A percentile compares a stretch with the other conserved stretches of the same genome.
phyloP scores from a whole-genome alignment of 2,888 invertebrate genomes.

The Patella pellucida region DNA sequence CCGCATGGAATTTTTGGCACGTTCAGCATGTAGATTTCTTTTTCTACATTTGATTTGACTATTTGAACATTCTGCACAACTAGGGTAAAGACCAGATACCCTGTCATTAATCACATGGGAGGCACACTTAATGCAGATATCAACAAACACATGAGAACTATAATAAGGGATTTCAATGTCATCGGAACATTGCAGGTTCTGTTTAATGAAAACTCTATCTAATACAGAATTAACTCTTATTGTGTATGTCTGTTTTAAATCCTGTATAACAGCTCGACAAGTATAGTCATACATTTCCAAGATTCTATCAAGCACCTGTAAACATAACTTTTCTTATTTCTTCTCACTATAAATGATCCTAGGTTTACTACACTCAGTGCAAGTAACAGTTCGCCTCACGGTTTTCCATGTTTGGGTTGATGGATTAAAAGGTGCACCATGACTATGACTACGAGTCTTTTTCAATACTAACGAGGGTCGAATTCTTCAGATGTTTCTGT shows the following conservation, averaged over 20 bases:
- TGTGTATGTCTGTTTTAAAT: not conserved
- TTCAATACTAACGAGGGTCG: not conserved
- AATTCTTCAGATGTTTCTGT: not conserved
- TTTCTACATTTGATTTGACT: too few species aligned
- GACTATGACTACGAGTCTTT: too few species aligned
- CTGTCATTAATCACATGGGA: not conserved
- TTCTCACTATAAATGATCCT: slow-evolving; percentile 3
- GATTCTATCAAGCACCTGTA: not conserved
- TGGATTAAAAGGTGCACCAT: not conserved
- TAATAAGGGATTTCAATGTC: slow-evolving; percentile 3
- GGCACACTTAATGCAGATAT: slow-evolving; percentile 12
- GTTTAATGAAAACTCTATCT: not conserved
- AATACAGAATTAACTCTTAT: not conserved
- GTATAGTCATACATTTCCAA: slow-evolving; percentile 11
- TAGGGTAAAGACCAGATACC: too few species aligned
- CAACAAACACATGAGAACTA: not conserved
- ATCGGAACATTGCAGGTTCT: not conserved
- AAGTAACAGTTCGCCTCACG: too few species aligned
- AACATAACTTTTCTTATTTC: not conserved
- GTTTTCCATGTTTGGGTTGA: too few species aligned
- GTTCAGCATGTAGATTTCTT: too few species aligned
- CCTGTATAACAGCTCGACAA: not conserved
- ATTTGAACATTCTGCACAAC: too few species aligned
- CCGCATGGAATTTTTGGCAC: too few species aligned
- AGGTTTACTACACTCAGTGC: too few species aligned